Percentiles rank a stretch among this genome's conserved stretches.
Conservation (phyloP, 1,140 invertebrate genomes). For the Dendroctonus ponderosae region DNA sequence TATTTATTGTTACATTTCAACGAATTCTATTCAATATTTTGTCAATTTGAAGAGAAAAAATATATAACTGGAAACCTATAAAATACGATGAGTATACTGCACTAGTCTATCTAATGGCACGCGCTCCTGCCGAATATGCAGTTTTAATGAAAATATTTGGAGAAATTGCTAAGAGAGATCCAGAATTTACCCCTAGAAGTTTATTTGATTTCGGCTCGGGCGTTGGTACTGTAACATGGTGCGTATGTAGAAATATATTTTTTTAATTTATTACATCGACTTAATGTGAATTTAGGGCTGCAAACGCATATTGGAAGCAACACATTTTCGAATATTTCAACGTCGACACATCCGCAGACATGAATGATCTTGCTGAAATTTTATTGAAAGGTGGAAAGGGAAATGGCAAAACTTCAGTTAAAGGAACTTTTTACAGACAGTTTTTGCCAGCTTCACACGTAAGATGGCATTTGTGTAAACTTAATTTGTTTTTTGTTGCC, state of each 20-base stretch:
- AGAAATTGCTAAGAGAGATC: conserved; percentile 67
- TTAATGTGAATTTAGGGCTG: conserved; percentile 59
- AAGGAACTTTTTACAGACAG: conserved; percentile 72
- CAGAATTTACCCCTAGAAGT: conserved; percentile 69
- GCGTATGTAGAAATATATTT: conserved; percentile 7
- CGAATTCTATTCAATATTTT: no score
- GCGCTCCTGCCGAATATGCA: conserved; percentile 74
- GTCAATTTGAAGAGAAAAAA: conserved; percentile 48
- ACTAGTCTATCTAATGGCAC: conserved; percentile 66
- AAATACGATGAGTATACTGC: conserved; percentile 63
- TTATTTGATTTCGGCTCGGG: conserved; percentile 92
- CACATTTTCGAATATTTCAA: conserved; percentile 77
- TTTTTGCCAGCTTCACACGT: conserved; percentile 71
- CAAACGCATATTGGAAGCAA: conserved; percentile 67
- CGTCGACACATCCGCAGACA: conserved; percentile 74
- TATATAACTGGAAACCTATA: conserved; percentile 72
- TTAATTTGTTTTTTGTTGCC: no score
- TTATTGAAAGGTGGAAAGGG: conserved; percentile 66
- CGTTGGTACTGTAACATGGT: conserved; percentile 79
- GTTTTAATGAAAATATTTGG: conserved; percentile 68
- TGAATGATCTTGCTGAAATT: conserved; percentile 75
- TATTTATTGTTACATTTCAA: no score
- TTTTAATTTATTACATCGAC: not conserved
- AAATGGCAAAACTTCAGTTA: conserved; percentile 57
- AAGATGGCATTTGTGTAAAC: no score